Base-by-base conservation (phyloP, 2,888 invertebrate genomes). In the Arctia plantaginis region DNA sequence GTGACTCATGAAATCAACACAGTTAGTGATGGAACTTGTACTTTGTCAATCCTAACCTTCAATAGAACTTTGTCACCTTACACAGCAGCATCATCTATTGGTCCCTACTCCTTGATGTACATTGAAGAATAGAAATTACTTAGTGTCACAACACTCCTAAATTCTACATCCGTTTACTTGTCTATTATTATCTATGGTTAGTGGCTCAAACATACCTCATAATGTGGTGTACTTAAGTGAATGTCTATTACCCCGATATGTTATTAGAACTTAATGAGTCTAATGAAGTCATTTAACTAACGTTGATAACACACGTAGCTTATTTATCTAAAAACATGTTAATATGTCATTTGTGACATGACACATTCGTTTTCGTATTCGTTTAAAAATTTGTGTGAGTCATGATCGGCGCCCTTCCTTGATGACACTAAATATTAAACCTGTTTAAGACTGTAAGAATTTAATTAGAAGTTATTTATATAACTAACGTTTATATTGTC, bases 251-350 rank as follows among this genome's bases (percentile, higher is more conserved):
- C 74, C 44, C 62, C 30, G 71, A 59, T 47, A 74, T 74, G 70
- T 59, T 70, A 72, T 67, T 70, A 64, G 64, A 47, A 71, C 71
- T 39, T 73, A 77, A 77, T 75, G 74, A 73, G 71, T 75, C 39
- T 75, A 77, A 77, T 77, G 74, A 73, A 75, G 72, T 70, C 66
- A 72, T 66, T 74, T 72, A 41, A 39, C 51, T 39, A 33, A 74
- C 18, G 20, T 27, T 66, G 66, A 72, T 66, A 69, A 69, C 47
- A 66, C 64, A 64, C 64, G 66, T 44, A 39, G 13, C 15, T 33
- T 44, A 62, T 66, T 69, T 69, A 72, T 55, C 65, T 73, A 35
- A n/a, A 65, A 68, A 65, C 35, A 69, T 64, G 33, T 68, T 67
- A 62, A 67, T 62, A 47, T 64, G 62, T 69, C n/a, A 39, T 55